These are phyloP conservation scores for Arothron firmamentum DNA, from an alignment of 2,113 vertebrate species.

Conservation along the genomic window DNA sequence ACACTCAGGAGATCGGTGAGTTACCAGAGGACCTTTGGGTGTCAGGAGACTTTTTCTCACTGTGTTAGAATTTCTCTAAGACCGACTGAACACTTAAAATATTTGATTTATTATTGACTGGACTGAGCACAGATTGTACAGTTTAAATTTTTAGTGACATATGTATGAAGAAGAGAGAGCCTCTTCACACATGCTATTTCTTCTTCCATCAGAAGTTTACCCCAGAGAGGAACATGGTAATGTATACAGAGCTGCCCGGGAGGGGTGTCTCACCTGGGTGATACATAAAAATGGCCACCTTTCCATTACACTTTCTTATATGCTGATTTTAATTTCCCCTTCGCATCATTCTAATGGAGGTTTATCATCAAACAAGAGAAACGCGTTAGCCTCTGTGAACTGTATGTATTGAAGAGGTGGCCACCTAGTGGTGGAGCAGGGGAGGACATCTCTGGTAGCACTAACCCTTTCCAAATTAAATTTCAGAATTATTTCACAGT, in stretches of 20 bases:
- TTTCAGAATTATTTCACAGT: background rate
- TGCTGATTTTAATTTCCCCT: background rate
- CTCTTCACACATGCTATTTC: conserved; percentile 27
- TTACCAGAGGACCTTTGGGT: conserved; percentile 53
- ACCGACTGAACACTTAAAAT: background rate
- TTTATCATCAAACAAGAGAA: background rate
- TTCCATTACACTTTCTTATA: conserved; percentile 34
- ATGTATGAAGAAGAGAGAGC: background rate
- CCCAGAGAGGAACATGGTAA: conserved; percentile 70
- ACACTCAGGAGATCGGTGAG: conserved; percentile 88
- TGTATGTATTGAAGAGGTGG: conserved; percentile 65
- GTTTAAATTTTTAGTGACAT: no score
- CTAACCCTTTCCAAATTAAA: background rate
- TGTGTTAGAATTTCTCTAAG: conserved; percentile 5
- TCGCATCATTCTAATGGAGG: background rate
- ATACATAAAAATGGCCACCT: conserved; percentile 47
- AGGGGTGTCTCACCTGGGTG: conserved; percentile 24
- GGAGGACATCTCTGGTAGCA: conserved; percentile 8
- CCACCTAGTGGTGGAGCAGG: conserved; percentile 62
- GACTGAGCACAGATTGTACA: no score
- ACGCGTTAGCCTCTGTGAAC: background rate
- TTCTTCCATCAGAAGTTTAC: conserved; percentile 62
- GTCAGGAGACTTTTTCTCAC: conserved; percentile 22
- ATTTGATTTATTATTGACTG: background rate
- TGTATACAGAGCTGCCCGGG: conserved; percentile 34